Evolutionary conservation across 2,113 vertebrate species (phyloP).

Genomic region (Cyphomyrus plagiostoma): DNA sequence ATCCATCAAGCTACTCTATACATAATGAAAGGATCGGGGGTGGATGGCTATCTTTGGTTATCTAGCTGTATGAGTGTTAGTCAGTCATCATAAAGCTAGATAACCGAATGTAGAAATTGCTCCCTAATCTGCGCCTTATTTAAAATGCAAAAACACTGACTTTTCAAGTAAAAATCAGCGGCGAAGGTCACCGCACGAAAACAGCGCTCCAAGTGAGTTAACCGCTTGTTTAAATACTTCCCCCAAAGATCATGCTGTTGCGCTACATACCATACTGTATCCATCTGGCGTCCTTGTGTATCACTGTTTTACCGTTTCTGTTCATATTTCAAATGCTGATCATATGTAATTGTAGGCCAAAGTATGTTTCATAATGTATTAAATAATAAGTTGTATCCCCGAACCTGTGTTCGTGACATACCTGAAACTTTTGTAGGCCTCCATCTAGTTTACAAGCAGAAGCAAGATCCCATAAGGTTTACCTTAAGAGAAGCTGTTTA

Average conservation of each 20-base stretch:
- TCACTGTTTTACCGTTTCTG: background rate
- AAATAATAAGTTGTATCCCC: background rate
- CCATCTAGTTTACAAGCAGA: background rate
- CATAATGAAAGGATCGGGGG: constrained; percentile 43
- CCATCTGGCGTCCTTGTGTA: too few species aligned
- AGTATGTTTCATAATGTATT: background rate
- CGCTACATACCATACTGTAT: background rate
- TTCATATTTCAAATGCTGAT: background rate
- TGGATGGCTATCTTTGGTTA: constrained; percentile 83
- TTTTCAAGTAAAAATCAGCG: background rate
- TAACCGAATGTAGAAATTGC: constrained; percentile 99
- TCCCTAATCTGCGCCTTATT: constrained; percentile 65
- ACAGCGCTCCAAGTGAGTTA: background rate
- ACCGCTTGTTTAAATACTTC: background rate
- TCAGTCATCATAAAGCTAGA: constrained; percentile 97
- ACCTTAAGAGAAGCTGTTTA: background rate
- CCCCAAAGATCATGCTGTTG: background rate
- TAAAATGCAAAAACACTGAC: background rate
- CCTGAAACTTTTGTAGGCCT: background rate
- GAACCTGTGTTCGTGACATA: background rate
- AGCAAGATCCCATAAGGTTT: background rate
- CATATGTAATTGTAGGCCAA: background rate
- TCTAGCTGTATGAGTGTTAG: constrained; percentile 74
- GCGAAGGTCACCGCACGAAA: background rate
- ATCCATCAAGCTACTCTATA: background rate